Evolutionary conservation across 2,113 vertebrate genomes (phyloP).

Genomic region (Plecotus auritus): DNA sequence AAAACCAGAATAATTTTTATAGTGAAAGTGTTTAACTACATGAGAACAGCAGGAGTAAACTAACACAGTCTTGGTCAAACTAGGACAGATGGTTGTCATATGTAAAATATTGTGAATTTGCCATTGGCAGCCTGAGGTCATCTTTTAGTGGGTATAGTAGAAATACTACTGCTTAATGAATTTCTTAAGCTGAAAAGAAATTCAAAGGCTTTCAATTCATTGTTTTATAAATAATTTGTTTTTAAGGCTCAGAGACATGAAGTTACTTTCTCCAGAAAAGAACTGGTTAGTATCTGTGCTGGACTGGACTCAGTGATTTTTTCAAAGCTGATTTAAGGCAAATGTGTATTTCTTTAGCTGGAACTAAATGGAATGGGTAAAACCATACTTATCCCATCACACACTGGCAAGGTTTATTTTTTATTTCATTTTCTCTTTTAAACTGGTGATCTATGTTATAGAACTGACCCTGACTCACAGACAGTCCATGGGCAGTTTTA

Average conservation of each 20-base stretch:
- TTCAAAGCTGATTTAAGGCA: not conserved
- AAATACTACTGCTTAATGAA: not conserved
- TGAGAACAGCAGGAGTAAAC: not conserved
- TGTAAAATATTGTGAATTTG: not conserved
- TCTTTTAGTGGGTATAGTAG: not conserved
- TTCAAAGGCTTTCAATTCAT: not conserved
- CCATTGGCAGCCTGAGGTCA: not conserved
- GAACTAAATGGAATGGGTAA: not conserved
- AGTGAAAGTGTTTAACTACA: not conserved
- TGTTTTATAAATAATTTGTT: conserved; percentile 11
- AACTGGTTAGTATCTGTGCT: not conserved
- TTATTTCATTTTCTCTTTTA: not conserved
- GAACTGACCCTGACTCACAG: not conserved
- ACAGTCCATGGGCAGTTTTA: not conserved
- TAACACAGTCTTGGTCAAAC: not conserved
- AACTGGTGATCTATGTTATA: not conserved
- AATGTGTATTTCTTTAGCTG: not conserved
- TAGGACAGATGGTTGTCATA: not conserved
- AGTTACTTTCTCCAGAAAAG: not conserved
- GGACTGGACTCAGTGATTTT: not conserved
- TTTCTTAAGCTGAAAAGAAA: not conserved
- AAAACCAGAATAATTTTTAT: not conserved
- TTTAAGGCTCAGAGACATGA: not conserved
- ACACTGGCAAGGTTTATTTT: not conserved
- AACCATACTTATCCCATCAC: not conserved